Evolutionary conservation across 2,888 invertebrate species (phyloP), one percentile per base, ranked within the genome.

Genomic region (Temnothorax rugatulus): DNA sequence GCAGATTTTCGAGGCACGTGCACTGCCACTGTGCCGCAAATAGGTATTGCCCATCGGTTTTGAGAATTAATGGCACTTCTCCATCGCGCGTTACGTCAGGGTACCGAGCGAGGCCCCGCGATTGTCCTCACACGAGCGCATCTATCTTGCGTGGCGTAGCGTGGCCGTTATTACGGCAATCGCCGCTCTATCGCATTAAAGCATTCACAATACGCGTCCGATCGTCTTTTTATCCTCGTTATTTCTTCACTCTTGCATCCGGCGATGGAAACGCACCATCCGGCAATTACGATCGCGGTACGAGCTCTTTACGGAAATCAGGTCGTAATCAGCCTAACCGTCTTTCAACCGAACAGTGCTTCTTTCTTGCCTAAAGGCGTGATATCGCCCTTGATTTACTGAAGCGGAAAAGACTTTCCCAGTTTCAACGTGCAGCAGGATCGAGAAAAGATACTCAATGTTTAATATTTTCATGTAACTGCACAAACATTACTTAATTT

Each of bases 231-330:
- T 29, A 7, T 41, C 44, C 41, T 66, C 68, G 21, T 74, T 52
- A 74, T 52, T 63, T 82, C 18, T 18, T 83, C 52, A 50, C 68
- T 81, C 59, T 44, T 38, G 50, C 50, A 54, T 76, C 25, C 68
- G 85, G 81, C 81, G 61, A 74, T 85, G 85, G 82, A 74, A 90
- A 86, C 83, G 83, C 76, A 66, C 76, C 81, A 75, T 84, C 85
- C 88, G 84, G 84, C 54, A 82, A 89, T 89, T 85, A 82, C 57
- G n/a, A 29, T 75, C 50, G 21, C 59, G 41, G 13, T 41, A 64
- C 18, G 52, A 50, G 75, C 59, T 77, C 41, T 71, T 83, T 38
- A 69, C 47, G 68, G 69, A 83, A 90, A 89, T 41, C 86, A 76
- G 89, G 86, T 85, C 87, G 77, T 9, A 57, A 68, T 54, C 59